phyloP scores from a whole-genome alignment of 2,888 invertebrate species.

The Galerucella calmariensis region DNA sequence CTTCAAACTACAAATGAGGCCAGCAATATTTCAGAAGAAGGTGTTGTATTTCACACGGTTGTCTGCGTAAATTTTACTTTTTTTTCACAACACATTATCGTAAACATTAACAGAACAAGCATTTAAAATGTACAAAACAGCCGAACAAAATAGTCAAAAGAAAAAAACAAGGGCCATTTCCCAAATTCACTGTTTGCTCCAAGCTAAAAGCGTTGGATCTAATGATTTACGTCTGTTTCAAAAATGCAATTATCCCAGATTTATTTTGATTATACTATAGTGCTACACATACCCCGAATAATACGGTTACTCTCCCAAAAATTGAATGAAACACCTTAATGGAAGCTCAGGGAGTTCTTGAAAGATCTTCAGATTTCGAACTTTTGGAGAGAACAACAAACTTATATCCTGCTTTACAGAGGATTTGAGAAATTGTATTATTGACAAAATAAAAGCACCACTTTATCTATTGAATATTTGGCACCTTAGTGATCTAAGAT shows the following conservation, averaged over 20 bases:
- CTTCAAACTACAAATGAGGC: background rate
- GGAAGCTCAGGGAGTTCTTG: background rate
- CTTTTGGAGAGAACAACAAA: too few relatives aligned
- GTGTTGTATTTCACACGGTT: background rate
- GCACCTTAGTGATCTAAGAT: too few relatives aligned
- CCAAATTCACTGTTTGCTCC: background rate
- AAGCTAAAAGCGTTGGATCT: background rate
- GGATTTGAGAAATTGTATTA: too few relatives aligned
- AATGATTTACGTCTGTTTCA: constrained; percentile 2
- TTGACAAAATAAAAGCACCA: too few relatives aligned
- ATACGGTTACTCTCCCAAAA: background rate
- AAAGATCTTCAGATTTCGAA: background rate
- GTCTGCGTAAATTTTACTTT: background rate
- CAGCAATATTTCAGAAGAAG: background rate
- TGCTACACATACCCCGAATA: constrained; percentile 6
- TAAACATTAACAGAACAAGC: constrained; percentile 1
- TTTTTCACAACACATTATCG: background rate
- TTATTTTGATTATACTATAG: background rate
- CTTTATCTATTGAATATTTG: too few relatives aligned
- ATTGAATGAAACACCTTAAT: constrained; percentile 3
- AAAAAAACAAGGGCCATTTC: background rate
- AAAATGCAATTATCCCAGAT: background rate
- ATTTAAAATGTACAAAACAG: constrained; percentile 3
- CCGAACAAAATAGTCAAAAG: constrained; percentile 8
- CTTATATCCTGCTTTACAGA: too few relatives aligned